Base-by-base conservation (phyloP, 2,797 vertebrate species). In the Erethizon dorsatum region DNA sequence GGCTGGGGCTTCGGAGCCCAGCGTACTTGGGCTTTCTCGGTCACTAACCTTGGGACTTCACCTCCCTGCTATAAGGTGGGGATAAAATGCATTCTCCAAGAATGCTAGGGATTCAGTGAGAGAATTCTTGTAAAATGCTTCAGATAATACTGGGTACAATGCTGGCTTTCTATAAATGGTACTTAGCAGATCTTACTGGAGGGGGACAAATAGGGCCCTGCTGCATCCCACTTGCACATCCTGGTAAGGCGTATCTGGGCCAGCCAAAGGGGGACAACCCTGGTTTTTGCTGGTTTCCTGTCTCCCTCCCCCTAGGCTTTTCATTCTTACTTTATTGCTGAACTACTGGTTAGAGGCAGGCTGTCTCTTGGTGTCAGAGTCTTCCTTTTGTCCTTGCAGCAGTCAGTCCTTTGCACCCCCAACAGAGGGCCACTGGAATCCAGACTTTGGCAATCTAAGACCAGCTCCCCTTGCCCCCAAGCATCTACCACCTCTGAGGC, bases 51-150 rank as follows among this genome's bases (percentile, higher is more conserved):
- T 17, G 73, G 33, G 33, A 65, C 71, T 59, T 54, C 12, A 57
- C n/a, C 22, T 94, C 24, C 50, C 33, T 15, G 33, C 85, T 90
- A 0, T 88, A 26, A 41, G 57, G 26, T 75, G 50, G 54, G 71
- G 18, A 41, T 86, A 86, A 54, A 69, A 63, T 33, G 22, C 31
- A 59, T 56, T 63, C 63, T 20, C n/a, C 10, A 37, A 33, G 45
- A 28, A 9, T 45, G 67, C 71, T 67, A 18, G 57, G 89, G 75
- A 63, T 37, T 83, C 57, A 82, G 65, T 26, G 90, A 96, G 57
- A 50, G 63, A 45, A 77, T 85, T 92, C 57, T 95, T 88, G 3
- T 89, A 84, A 95, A 88, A 85, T 37, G 69, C 87, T 92, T 84
- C 33, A 47, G 63, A 11, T 52, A 57, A 63, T 92, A 41, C 41